Conservation (phyloP, 2,888 invertebrate species). For the Limenitis camilla region DNA sequence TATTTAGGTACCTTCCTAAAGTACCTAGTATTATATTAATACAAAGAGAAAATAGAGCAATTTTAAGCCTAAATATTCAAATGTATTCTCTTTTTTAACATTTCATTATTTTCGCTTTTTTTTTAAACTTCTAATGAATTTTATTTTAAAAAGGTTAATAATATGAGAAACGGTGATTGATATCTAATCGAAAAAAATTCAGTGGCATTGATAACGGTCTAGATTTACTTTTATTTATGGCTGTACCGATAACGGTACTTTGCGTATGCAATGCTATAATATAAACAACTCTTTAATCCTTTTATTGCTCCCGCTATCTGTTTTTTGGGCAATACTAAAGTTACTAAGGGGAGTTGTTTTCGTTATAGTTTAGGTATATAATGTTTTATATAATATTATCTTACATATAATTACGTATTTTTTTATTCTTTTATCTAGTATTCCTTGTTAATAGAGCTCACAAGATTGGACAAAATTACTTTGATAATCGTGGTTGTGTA, state of each 20-base stretch:
- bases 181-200: slow-evolving; percentile 33
- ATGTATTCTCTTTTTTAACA: too few relatives aligned
- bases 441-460: too few relatives aligned
- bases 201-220: slow-evolving; percentile 43
- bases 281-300: slow-evolving; percentile 28
- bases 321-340: slow-evolving; percentile 21
- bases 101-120: not conserved
- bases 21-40: too few relatives aligned
- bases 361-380: not conserved
- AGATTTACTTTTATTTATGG: slow-evolving; percentile 48
- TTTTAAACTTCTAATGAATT: too few relatives aligned
- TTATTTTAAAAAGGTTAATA: not conserved
- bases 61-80: too few relatives aligned
- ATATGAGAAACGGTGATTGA: slow-evolving; percentile 30
- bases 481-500: too few relatives aligned
- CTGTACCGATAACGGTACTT: slow-evolving; percentile 30
- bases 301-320: slow-evolving; percentile 26
- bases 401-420: too few relatives aligned
- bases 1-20: too few relatives aligned
- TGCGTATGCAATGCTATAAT: slow-evolving; percentile 27
- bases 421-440: too few relatives aligned
- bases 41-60: too few relatives aligned
- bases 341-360: slow-evolving; percentile 6
- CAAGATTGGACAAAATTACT: too few relatives aligned
- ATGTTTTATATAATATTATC: too few relatives aligned